Evolutionary conservation across 2,888 invertebrate species (phyloP), one percentile per base, ranked within the genome.

Genomic region (Laothoe populi): DNA sequence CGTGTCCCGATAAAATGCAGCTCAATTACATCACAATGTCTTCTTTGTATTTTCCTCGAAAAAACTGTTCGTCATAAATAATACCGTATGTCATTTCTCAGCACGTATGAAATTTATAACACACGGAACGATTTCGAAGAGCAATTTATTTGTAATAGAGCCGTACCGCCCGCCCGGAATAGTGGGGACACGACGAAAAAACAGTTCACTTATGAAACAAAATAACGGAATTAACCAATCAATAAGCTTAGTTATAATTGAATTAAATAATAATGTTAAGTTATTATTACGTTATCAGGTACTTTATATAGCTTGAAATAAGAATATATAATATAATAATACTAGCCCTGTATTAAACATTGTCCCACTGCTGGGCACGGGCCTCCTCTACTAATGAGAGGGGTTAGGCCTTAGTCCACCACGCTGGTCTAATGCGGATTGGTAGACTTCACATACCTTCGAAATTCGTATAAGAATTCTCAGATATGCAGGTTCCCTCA

Each of bases 61-160:
- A 86, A 86, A 84, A 82, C 82, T 74, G 78, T 77, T 75, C 75
- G 86, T 89, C 88, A 91, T 92, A 92, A 92, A 92, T 92, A 91
- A 89, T 88, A 85, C 91, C 92, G 90, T 91, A 91, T 92, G 92
- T 92, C 92, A 90, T 92, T 92, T 92, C 92, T 90, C 92, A 92
- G 92, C 92, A 92, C 90, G 92, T 92, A 92, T 92, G 91, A 89
- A 90, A 91, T 90, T 90, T 92, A 91, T 92, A 92, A 88, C 90
- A 85, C 86, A 82, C 85, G 86, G 81, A 87, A 79, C 86, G 81
- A 84, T 87, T 86, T 84, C 85, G 85, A 83, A 86, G 84, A 89
- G 89, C 90, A 90, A 92, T 92, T 91, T 92, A 92, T 92, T 90
- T 90, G 88, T 92, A 90, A 92, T 92, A 88, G 88, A 87, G 85